A percentile compares a stretch with the other conserved stretches of the same genome.
phyloP scores from a whole-genome alignment of 2,797 vertebrate species.

The Dallia pectoralis region DNA sequence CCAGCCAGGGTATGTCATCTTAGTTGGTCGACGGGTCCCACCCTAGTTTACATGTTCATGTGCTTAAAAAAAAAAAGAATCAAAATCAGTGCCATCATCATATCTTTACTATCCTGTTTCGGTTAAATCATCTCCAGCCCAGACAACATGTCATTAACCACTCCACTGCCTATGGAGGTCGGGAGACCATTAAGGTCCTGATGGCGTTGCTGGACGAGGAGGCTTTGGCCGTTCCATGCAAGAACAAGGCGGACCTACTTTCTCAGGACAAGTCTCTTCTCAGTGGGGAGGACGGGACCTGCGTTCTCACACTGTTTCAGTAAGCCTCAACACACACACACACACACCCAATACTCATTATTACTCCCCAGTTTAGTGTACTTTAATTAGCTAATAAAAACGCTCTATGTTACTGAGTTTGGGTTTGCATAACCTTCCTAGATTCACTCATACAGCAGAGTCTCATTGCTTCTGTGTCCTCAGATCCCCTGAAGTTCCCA shows the following conservation, averaged over 20 bases:
- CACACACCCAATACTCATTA: not conserved
- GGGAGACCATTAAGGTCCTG: slow-evolving; percentile 86
- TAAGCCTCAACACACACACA: slow-evolving; percentile 40
- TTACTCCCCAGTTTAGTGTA: too few species aligned
- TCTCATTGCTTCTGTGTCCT: slow-evolving; percentile 33
- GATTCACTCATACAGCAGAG: slow-evolving; percentile 1
- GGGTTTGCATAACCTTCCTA: too few species aligned
- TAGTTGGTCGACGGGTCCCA: not conserved
- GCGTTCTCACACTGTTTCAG: slow-evolving; percentile 83
- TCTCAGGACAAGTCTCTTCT: slow-evolving; percentile 71
- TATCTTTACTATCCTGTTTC: not conserved
- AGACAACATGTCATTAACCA: slow-evolving; percentile 88
- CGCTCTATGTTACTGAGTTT: not conserved
- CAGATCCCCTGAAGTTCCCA: slow-evolving; percentile 81
- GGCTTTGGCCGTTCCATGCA: slow-evolving; percentile 72
- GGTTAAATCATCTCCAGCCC: slow-evolving; percentile 70
- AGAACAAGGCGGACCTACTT: slow-evolving; percentile 85
- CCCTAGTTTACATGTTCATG: not conserved
- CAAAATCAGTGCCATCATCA: not conserved
- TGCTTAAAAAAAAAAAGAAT: not conserved
- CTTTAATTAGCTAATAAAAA: not conserved
- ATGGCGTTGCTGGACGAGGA: slow-evolving; percentile 87
- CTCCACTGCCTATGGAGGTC: slow-evolving; percentile 84
- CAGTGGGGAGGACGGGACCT: slow-evolving; percentile 55
- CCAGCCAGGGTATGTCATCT: slow-evolving; percentile 84